Percentiles rank a stretch among this genome's conserved stretches.
Conservation (phyloP, 2,797 vertebrate species). For the Rousettus madagascariensis region DNA sequence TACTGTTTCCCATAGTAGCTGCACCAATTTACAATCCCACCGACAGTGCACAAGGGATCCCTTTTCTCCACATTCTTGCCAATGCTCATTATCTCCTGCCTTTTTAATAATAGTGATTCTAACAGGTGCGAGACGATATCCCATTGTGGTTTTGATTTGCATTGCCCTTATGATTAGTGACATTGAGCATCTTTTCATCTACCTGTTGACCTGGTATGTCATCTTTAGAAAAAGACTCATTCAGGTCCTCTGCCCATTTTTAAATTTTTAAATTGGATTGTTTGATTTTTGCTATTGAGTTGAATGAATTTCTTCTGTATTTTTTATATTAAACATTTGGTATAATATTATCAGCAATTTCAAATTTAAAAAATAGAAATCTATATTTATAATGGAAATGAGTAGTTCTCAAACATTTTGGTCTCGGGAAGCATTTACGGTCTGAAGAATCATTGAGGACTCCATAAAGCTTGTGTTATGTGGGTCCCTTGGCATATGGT, state of each 20-base stretch:
- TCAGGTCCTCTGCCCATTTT: not conserved
- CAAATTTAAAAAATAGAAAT: not conserved
- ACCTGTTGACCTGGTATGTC: not conserved
- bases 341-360: not conserved
- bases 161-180: not conserved
- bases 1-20: not conserved
- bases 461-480: not conserved
- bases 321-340: not conserved
- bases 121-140: not conserved
- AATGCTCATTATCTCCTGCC: not conserved
- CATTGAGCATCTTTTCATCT: not conserved
- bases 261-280: not conserved
- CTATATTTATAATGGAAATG: not conserved
- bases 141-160: not conserved
- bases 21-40: not conserved
- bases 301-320: not conserved
- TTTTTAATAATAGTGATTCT: not conserved
- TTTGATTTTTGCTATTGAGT: not conserved
- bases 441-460: not conserved
- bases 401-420: not conserved
- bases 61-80: not conserved
- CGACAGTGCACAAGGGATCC: not conserved
- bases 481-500: not conserved
- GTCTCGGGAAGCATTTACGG: not conserved
- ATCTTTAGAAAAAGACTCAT: not conserved